These are phyloP conservation scores for Liopterus haemorrhoidalis DNA, from an alignment of 2,888 invertebrate genomes.

Conservation along the genomic window DNA sequence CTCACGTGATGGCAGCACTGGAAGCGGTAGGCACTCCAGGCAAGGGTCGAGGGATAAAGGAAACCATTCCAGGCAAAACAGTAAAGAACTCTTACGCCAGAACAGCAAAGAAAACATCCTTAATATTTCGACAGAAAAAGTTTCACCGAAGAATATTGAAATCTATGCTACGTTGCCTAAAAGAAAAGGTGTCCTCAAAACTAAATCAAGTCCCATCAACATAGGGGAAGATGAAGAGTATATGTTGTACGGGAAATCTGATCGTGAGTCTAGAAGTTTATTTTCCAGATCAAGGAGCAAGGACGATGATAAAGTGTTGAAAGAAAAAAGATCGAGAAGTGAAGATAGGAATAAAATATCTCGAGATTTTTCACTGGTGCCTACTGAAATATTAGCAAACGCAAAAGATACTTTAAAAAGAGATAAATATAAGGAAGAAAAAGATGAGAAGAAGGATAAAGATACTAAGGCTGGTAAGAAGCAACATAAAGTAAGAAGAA, in stretches of 20 bases:
- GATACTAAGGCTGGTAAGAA: slow-evolving; percentile 76
- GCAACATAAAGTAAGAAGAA: slow-evolving; percentile 83
- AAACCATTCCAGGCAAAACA: slow-evolving; percentile 58
- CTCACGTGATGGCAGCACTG: slow-evolving; percentile 69
- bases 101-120: slow-evolving; percentile 35
- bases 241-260: slow-evolving; percentile 58
- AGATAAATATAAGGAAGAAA: slow-evolving; percentile 53
- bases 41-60: slow-evolving; percentile 66
- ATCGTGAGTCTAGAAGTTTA: slow-evolving; percentile 63
- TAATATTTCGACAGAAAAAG: slow-evolving; percentile 41
- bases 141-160: slow-evolving; percentile 63
- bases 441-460: slow-evolving; percentile 58
- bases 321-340: slow-evolving; percentile 75
- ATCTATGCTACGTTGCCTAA: slow-evolving; percentile 88
- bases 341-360: slow-evolving; percentile 77
- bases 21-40: slow-evolving; percentile 67
- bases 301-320: slow-evolving; percentile 61
- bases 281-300: slow-evolving; percentile 63
- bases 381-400: slow-evolving; percentile 47
- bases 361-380: slow-evolving; percentile 65
- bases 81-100: slow-evolving; percentile 51
- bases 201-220: slow-evolving; percentile 55
- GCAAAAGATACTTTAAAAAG: slow-evolving; percentile 51
- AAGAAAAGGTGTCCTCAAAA: slow-evolving; percentile 68
- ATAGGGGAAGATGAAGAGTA: slow-evolving; percentile 68